These are phyloP conservation scores for Myripristis jacobus DNA, from an alignment of 2,797 vertebrate species.

Conservation along the genomic window DNA sequence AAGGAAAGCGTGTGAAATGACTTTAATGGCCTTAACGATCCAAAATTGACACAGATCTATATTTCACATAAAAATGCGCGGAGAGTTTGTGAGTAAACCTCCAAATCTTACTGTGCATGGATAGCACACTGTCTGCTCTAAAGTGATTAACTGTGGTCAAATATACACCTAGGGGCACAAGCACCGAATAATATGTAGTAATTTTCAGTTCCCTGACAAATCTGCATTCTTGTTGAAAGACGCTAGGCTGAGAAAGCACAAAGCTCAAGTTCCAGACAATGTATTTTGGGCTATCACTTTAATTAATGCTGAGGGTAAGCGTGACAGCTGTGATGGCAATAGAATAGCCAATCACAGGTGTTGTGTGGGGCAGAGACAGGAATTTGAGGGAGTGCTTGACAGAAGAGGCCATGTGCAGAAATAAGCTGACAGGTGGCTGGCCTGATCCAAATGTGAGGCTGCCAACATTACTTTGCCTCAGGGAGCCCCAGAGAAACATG, in stretches of 20 bases:
- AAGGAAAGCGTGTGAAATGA: slow-evolving; percentile 21
- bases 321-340: slow-evolving; percentile 77
- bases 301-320: slow-evolving; percentile 75
- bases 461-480: slow-evolving; percentile 71
- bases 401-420: slow-evolving; percentile 75
- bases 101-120: background rate
- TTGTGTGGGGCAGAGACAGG: slow-evolving; percentile 63
- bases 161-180: slow-evolving; percentile 2
- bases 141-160: slow-evolving; percentile 4
- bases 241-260: slow-evolving; percentile 39
- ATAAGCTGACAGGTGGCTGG: slow-evolving; percentile 79
- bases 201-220: slow-evolving; percentile 36
- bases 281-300: slow-evolving; percentile 74
- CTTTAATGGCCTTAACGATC: slow-evolving; percentile 9
- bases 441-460: slow-evolving; percentile 68
- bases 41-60: background rate
- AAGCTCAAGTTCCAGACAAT: slow-evolving; percentile 51
- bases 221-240: slow-evolving; percentile 28
- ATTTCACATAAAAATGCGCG: background rate
- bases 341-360: slow-evolving; percentile 77
- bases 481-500: slow-evolving; percentile 62
- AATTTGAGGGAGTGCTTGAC: slow-evolving; percentile 73
- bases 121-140: background rate
- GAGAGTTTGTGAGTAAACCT: background rate
- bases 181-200: background rate